Evolutionary conservation across 2,113 vertebrate genomes (phyloP).

Genomic region (Melanotaenia duboulayi): DNA sequence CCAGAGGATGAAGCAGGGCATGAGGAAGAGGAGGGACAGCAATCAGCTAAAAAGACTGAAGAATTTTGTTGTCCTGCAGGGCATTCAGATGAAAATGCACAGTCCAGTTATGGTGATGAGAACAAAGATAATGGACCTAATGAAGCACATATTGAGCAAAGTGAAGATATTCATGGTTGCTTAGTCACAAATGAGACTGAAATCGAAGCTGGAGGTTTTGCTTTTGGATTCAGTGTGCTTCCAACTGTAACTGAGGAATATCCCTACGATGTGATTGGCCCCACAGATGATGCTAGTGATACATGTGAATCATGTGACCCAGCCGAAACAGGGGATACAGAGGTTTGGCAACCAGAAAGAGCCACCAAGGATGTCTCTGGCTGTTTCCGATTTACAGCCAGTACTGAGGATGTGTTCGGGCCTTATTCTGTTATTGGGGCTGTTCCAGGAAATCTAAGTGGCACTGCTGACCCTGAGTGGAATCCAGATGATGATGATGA

Average conservation of each 20-base stretch:
- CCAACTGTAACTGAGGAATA: constrained; percentile 81
- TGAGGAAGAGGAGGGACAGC: constrained; percentile 37
- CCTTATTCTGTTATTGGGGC: constrained; percentile 82
- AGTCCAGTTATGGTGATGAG: constrained; percentile 28
- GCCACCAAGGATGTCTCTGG: constrained; percentile 81
- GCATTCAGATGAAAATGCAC: constrained; percentile 45
- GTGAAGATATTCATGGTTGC: constrained; percentile 33
- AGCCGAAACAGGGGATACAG: constrained; percentile 68
- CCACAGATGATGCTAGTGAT: constrained; percentile 74
- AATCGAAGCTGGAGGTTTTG: constrained; percentile 52
- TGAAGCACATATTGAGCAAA: constrained; percentile 44
- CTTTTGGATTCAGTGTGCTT: constrained; percentile 74
- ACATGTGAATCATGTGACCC: constrained; percentile 75
- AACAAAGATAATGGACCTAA: constrained; percentile 30
- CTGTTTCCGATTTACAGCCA: constrained; percentile 79
- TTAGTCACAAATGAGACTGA: constrained; percentile 44
- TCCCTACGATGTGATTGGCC: constrained; percentile 83
- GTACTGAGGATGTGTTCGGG: constrained; percentile 80
- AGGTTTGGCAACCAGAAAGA: constrained; percentile 80
- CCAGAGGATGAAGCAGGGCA: constrained; percentile 47
- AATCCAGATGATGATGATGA: constrained; percentile 68
- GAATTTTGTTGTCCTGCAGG: constrained; percentile 14
- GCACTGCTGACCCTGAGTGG: constrained; percentile 77
- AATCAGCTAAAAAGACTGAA: constrained; percentile 50
- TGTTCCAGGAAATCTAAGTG: constrained; percentile 61